Base-by-base conservation (phyloP, 2,113 vertebrate genomes). In the Macquaria ambigua region DNA sequence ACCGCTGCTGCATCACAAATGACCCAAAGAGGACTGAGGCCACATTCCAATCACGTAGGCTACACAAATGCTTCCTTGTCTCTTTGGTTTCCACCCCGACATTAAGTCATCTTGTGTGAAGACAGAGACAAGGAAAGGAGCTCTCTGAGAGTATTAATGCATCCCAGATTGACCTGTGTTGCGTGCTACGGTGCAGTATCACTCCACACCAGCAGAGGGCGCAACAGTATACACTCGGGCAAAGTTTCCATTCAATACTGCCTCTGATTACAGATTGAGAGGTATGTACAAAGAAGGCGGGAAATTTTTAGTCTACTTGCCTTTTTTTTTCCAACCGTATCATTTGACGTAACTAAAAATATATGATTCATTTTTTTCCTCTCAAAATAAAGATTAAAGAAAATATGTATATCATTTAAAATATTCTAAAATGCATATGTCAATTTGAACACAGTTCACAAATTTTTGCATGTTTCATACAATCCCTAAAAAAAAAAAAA, bases 401-500 rank as follows among this genome's bases (percentile, higher is more conserved):
- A 94, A 95, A 93, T 94, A 93, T 92, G 91, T 94, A 70, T 92
- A 83, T 93, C 71, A 84, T 93, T 85, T 79, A 90, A 93, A 93
- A 91, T 88, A 86, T 83, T 92, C 87, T 88, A 88, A 92, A 95
- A 95, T 95, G 94, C 93, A 94, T 95, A 94, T 94, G 89, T 93
- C 71, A 85, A 90, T 87, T 93, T 87, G 83, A 94, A 89, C 90
- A 90, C 82, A 90, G 86, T 90, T 83, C 85, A 93, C 82, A 95
- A 95, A 95, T 93, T 95, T 95, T 96, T 95, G 96, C 96, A 97
- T 96, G 95, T 96, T 95, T 87, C 95, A 96, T 95, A 96, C 80
- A 88, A 90, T 87, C 37, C 62, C 74, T 37, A 93, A 94, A 91
- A 96, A 96, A 86, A 94, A 82, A 62, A 58, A 1, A 31, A 31